Conservation (phyloP, 2,113 vertebrate species). For the Oceanites oceanicus region DNA sequence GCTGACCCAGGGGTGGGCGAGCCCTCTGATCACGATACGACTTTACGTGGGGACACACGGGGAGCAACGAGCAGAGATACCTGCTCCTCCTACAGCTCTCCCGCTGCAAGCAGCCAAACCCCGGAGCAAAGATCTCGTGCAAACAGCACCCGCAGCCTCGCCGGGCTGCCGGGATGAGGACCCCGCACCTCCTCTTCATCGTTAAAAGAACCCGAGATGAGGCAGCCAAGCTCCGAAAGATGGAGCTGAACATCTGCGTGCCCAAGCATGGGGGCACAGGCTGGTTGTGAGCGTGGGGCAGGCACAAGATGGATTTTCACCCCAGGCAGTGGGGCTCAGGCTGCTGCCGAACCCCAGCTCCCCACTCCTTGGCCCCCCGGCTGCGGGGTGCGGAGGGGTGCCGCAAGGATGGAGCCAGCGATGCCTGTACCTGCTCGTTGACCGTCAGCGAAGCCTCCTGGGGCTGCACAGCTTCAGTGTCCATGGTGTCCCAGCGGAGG, state of each 20-base stretch:
- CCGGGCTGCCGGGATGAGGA: rapidly evolving
- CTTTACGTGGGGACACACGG: not conserved
- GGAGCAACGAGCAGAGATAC: not conserved
- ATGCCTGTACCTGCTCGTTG: slow-evolving; percentile 88
- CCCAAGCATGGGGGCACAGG: not conserved
- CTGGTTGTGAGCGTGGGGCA: rapidly evolving
- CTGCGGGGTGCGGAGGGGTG: not conserved
- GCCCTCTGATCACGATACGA: rapidly evolving
- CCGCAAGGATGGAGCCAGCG: rapidly evolving
- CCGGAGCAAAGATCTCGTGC: not conserved
- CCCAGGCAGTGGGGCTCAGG: not conserved
- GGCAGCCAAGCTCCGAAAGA: not conserved
- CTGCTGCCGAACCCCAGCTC: not conserved
- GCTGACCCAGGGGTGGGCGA: rapidly evolving
- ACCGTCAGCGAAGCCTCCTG: slow-evolving; percentile 86
- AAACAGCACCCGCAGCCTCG: not conserved
- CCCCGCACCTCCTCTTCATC: rapidly evolving
- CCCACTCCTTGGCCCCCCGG: too few relatives aligned
- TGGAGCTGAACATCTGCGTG: not conserved
- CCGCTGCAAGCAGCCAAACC: not conserved
- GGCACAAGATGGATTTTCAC: not conserved
- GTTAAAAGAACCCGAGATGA: rapidly evolving
- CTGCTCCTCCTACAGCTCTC: not conserved
- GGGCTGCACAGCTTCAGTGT: slow-evolving; percentile 78
- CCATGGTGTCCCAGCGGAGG: slow-evolving; percentile 76